Evolutionary conservation across 2,113 vertebrate genomes (phyloP), one percentile per base, ranked within the genome.

Genomic region (Gracilinanus agilis): DNA sequence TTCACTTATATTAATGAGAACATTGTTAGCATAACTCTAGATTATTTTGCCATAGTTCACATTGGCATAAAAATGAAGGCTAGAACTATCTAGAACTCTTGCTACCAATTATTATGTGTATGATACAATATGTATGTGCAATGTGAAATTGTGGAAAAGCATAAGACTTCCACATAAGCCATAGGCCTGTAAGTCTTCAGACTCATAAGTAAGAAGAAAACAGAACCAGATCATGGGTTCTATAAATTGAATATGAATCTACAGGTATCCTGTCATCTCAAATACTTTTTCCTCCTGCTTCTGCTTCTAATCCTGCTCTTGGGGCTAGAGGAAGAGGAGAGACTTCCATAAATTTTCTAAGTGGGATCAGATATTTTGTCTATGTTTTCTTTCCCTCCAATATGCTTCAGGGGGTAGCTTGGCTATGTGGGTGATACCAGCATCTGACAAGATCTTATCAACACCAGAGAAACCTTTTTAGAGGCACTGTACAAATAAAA

Each of bases 11-110:
- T 93, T 91, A 93, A 54, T 53, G 53, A 83, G 49, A 49, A 53
- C 90, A 93, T 40, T 25, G 3, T 91, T 94, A 29, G 21, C 55
- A 89, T 67, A 96, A 89, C 34, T 92, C 40, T 75, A 55, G 24
- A 0, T 94, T 25, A 83, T 91, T 96, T 94, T n/a, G 75, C 44
- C 0, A 75, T 75, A 61, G 25, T 55, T 93, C 21, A 91, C 19
- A 93, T 91, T 90, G 90, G 49, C 55, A 9, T 12, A 9, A 54
- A 90, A 92, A 75, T 61, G 1, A 9, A 90, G 4, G 24, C 4
- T 12, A 89, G 44, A 89, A 90, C 91, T 25, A 88, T 90, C 16
- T 5, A 53, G 53, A 2, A 89, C 75, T 56, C 8, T 29, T 23
- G 16, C 55, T 90, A 75, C 89, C 6, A 89, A 56, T 91, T 27